phyloP scores from a whole-genome alignment of 2,888 invertebrate genomes.

The Julus scandinavius region DNA sequence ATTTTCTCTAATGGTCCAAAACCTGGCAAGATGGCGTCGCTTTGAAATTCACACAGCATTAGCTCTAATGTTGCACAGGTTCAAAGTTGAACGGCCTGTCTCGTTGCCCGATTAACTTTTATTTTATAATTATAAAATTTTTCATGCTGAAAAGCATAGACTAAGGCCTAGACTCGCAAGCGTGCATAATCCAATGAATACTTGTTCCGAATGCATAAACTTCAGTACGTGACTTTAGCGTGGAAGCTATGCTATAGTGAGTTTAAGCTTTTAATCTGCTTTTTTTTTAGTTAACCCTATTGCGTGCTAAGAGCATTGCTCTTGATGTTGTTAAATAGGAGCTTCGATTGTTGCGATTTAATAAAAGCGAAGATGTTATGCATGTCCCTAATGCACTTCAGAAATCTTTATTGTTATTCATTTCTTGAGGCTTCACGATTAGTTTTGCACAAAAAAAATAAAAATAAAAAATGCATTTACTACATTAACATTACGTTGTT shows the following conservation, averaged over 20 bases:
- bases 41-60: background rate
- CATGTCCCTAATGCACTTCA: background rate
- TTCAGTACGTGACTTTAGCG: background rate
- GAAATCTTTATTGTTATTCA: background rate
- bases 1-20: background rate
- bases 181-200: background rate
- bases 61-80: background rate
- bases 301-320: background rate
- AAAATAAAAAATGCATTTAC: no score
- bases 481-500: no score
- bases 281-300: constrained; percentile 19
- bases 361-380: background rate
- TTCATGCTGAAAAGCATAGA: background rate
- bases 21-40: background rate
- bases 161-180: background rate
- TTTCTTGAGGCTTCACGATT: background rate
- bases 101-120: background rate
- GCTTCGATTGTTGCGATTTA: background rate
- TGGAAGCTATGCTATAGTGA: background rate
- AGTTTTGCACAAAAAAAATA: background rate
- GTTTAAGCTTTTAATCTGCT: background rate
- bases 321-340: background rate
- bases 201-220: background rate
- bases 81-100: background rate
- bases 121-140: background rate